Evolutionary conservation across 1,140 invertebrate genomes (phyloP).

Genomic region (Cataglyphis hispanica): DNA sequence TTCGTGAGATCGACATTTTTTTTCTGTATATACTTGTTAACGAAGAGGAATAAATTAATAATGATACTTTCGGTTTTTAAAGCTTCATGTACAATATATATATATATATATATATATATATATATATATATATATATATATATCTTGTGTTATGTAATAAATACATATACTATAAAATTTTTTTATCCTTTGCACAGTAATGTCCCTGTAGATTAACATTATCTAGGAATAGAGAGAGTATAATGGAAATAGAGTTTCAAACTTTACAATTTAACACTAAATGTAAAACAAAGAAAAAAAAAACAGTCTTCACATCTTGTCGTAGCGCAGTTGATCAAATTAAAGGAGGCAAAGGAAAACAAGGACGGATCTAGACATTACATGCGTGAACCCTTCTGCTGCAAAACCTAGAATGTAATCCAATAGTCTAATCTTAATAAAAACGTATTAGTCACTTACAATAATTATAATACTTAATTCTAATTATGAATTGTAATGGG

Average conservation of each 20-base stretch:
- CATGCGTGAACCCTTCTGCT: slow-evolving; percentile 96
- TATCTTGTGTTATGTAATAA: slow-evolving; percentile 55
- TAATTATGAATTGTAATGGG: neutral
- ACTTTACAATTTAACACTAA: slow-evolving; percentile 70
- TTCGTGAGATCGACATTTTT: slow-evolving; percentile 60
- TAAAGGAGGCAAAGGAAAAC: slow-evolving; percentile 77
- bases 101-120: no score
- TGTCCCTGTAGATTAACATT: slow-evolving; percentile 47
- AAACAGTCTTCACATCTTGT: slow-evolving; percentile 81
- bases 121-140: no score
- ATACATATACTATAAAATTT: slow-evolving; percentile 65
- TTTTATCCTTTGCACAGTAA: slow-evolving; percentile 63
- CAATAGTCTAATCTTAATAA: slow-evolving; percentile 66
- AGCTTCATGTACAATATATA: slow-evolving; percentile 60
- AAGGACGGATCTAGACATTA: slow-evolving; percentile 86
- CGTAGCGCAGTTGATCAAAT: slow-evolving; percentile 77
- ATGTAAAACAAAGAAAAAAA: slow-evolving; percentile 77
- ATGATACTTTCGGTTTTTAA: slow-evolving; percentile 71
- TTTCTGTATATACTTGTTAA: slow-evolving; percentile 10
- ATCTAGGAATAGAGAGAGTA: slow-evolving; percentile 51
- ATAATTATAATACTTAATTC: slow-evolving; percentile 22
- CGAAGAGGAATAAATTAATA: slow-evolving; percentile 54
- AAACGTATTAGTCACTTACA: slow-evolving; percentile 44
- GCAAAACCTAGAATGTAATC: slow-evolving; percentile 88
- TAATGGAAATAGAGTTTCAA: slow-evolving; percentile 64